Percentiles rank a stretch among this genome's conserved stretches.
phyloP scores from a whole-genome alignment of 2,113 vertebrate genomes.

The Pomatostomus ruficeps region DNA sequence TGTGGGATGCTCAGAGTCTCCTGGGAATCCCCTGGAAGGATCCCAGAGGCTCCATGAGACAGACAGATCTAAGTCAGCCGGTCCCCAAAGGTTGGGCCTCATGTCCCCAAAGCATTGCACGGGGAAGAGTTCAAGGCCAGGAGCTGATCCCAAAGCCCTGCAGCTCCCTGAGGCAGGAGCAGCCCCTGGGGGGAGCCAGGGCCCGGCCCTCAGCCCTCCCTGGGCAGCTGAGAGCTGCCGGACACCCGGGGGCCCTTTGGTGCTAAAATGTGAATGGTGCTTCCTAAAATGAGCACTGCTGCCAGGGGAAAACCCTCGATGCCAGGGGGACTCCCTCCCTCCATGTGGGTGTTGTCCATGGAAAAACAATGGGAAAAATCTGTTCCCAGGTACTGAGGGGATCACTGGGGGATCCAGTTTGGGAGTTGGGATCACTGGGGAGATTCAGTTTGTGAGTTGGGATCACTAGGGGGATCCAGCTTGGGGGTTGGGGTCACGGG shows the following conservation, averaged over 20 bases:
- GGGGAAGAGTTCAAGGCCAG: not conserved
- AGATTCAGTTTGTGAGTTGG: no score
- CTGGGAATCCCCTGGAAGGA: no score
- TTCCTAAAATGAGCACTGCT: not conserved
- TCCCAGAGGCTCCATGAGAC: no score
- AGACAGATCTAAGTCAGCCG: accelerated
- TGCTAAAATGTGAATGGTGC: not conserved
- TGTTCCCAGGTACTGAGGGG: accelerated
- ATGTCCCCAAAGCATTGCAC: not conserved
- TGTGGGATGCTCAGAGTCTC: not conserved
- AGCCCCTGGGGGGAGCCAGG: not conserved
- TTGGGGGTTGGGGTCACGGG: not conserved
- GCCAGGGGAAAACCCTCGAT: not conserved
- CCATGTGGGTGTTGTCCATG: accelerated
- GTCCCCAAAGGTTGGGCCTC: not conserved
- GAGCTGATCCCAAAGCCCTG: accelerated
- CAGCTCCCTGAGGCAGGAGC: accelerated
- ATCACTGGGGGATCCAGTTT: accelerated
- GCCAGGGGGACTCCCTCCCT: not conserved
- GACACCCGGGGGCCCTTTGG: not conserved
- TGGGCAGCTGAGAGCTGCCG: not conserved
- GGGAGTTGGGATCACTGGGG: not conserved
- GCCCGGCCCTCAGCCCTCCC: not conserved
- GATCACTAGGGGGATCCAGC: not conserved
- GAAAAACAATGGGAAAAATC: not conserved